Evolutionary conservation across 2,888 invertebrate species (phyloP).

Genomic region (Chloroclysta siterata): DNA sequence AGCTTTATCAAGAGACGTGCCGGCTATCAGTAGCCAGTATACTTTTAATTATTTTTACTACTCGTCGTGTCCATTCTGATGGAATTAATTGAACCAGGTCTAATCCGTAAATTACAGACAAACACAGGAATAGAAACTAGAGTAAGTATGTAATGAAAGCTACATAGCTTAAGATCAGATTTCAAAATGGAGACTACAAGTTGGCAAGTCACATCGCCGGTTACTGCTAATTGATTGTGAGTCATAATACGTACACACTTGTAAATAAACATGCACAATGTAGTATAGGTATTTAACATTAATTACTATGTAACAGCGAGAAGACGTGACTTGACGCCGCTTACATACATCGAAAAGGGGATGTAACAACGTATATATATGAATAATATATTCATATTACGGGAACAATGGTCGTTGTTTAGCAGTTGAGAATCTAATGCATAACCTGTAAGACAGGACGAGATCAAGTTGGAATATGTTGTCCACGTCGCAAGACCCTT

Average conservation of each 20-base stretch:
- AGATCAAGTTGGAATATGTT: background rate
- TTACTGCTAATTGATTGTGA: slow-evolving; percentile 42
- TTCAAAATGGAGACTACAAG: slow-evolving; percentile 36
- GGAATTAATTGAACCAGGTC: slow-evolving; percentile 11
- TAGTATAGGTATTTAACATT: slow-evolving; percentile 23
- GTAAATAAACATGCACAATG: slow-evolving; percentile 33
- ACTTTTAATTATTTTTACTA: slow-evolving; percentile 39
- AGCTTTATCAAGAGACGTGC: slow-evolving; percentile 51
- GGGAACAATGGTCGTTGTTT: slow-evolving; percentile 9
- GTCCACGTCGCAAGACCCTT: background rate
- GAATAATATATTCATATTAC: slow-evolving; percentile 21
- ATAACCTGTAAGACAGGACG: slow-evolving; percentile 3
- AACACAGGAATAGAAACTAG: slow-evolving; percentile 21
- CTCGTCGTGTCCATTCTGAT: slow-evolving; percentile 25
- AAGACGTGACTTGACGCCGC: slow-evolving; percentile 31
- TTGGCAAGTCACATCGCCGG: slow-evolving; percentile 30
- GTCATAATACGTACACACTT: slow-evolving; percentile 34
- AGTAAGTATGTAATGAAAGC: slow-evolving; percentile 25
- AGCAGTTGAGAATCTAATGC: background rate
- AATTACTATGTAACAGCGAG: slow-evolving; percentile 33
- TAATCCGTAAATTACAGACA: background rate
- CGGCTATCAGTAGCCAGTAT: slow-evolving; percentile 37
- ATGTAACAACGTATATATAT: slow-evolving; percentile 5
- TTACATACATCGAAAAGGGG: slow-evolving; percentile 19
- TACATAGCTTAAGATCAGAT: slow-evolving; percentile 28